Base-by-base conservation (phyloP, 2,113 vertebrate species). In the Rana temporaria region DNA sequence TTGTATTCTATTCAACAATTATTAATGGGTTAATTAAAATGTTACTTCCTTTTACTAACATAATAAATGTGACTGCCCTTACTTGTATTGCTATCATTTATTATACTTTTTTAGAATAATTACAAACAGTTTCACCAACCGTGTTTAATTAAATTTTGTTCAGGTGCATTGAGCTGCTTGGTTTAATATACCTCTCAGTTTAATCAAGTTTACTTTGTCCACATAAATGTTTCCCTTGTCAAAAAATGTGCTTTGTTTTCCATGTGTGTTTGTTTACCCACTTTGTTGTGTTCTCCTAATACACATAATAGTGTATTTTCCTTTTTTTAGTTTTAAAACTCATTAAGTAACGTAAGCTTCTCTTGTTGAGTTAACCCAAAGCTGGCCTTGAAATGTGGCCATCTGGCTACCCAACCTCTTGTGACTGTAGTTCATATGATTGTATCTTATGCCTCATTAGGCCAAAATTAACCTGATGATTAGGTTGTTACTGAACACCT, bases 391-490 rank as follows among this genome's bases (percentile, higher is more conserved):
- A 22, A 55, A 57, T 56, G 26, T 75, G 59, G 71, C 71, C 71
- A 82, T 82, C 80, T 82, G 70, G 62, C 26, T 66, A 65, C 55
- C 30, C 32, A 82, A 59, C 70, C 80, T 75, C 71, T 67, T 8
- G 26, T 81, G 79, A 48, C 69, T 75, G 19, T 16, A 20, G 17
- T 67, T 52, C 42, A 69, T 81, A 56, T 63, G 30, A 59, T 53
- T 74, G 24, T 82, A 38, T 48, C 62, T 57, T 82, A 75, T 82
- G 80, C 70, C 80, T 75, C 80, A 82, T 82, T 82, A 75, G 80
- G 62, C 34, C 26, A 67, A 42, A 75, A 73, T 75, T 55, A 72
- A 82, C 66, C 62, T 57, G 52, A 82, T 82, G 20, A 82, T 75
- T 75, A 52, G 52, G 60, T 18, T 57, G 70, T 82, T 82, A 82